Evolutionary conservation across 2,888 invertebrate genomes (phyloP), one percentile per base, ranked within the genome.

Genomic region (Cenopis cana): DNA sequence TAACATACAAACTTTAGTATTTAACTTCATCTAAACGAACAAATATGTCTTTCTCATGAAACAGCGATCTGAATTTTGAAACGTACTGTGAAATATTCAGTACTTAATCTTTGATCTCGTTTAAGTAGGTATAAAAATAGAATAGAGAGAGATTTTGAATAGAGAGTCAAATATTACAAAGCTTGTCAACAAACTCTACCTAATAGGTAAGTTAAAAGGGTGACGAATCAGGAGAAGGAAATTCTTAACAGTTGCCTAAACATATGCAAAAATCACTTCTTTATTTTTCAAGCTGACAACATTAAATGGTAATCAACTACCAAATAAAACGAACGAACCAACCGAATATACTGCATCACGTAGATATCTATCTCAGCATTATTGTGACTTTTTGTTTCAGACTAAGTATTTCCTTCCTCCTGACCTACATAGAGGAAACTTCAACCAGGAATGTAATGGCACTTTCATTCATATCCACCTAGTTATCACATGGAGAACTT

Each of bases 401-500:
- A 29, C 33, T 17, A 49, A 65, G 46, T 33, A 64, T 8, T 36
- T 17, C 17, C 9, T 57, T 55, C 24, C 29, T 59, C 29, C 64
- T 56, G 46, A 50, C 46, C n/a, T 46, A 50, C n/a, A 46, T 10
- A 54, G 49, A 68, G 62, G 56, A 29, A 65, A 56, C 33, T 66
- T 57, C 57, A 46, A 70, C 55, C 50, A 69, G 66, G 56, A 74
- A 68, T 62, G 80, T 82, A 83, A 89, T 89, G 88, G 89, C 90
- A 90, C 89, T 88, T 82, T 83, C 81, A 86, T 85, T 82, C 80
- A 83, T 82, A 83, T 83, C 85, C 79, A 79, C 83, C 76, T 82
- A 84, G 76, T 80, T 90, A 91, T 90, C 90, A 91, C 90, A 90
- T 85, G 78, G 81, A 76, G 76, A 74, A 77, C 74, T 61, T 78